These are phyloP conservation scores for Idaea straminata DNA, from an alignment of 2,888 invertebrate genomes.

Conservation along the genomic window DNA sequence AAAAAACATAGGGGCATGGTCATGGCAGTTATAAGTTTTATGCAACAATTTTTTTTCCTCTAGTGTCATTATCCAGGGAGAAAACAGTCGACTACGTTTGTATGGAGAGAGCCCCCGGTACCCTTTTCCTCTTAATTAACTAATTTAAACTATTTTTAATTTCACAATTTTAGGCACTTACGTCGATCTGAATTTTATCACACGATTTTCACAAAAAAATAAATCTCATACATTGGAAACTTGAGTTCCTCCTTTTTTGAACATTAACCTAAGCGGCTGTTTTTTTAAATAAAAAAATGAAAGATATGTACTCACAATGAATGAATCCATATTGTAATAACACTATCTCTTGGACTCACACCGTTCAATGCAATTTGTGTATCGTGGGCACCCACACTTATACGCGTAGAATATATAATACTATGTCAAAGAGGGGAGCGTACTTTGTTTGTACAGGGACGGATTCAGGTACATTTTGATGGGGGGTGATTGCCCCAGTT, in stretches of 20 bases:
- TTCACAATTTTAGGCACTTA: neutral
- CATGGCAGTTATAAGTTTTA: too few species aligned
- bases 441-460: conserved; percentile 15
- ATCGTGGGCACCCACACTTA: conserved; percentile 49
- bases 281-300: conserved; percentile 20
- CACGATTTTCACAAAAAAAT: neutral
- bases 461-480: neutral
- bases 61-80: too few species aligned
- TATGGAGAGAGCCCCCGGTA: too few species aligned
- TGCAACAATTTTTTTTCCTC: too few species aligned
- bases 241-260: neutral
- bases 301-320: conserved; percentile 37
- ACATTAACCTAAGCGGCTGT: conserved; percentile 1
- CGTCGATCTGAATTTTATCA: neutral
- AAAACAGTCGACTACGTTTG: too few species aligned
- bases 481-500: neutral
- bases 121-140: too few species aligned
- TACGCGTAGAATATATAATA: conserved; percentile 65
- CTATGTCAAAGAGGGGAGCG: conserved; percentile 20
- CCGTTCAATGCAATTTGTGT: conserved; percentile 48
- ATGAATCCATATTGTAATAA: conserved; percentile 34
- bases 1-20: too few species aligned
- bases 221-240: neutral
- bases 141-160: neutral
- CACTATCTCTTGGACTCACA: conserved; percentile 19